Base-by-base conservation (phyloP, 2,797 vertebrate genomes). In the Heliangelus exortis region DNA sequence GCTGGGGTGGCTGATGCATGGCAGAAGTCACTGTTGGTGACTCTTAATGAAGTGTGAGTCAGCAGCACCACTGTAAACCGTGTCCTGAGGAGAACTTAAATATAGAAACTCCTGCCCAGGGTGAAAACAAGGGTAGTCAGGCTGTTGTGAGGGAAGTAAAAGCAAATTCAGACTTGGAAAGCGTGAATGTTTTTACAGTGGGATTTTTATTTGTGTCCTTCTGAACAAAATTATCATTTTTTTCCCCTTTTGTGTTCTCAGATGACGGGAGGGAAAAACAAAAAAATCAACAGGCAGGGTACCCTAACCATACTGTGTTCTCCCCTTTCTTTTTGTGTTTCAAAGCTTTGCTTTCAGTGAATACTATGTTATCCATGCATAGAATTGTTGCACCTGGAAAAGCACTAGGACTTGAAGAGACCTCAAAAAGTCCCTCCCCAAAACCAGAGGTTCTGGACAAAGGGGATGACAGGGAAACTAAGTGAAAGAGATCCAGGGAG, bases 1-100 rank as follows among this genome's bases (percentile, higher is more conserved):
- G 72, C 0, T 0, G 78, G 81, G 23, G 79, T 2, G 6, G 67
- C 73, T 85, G 88, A 47, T 75, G 90, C 66, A 86, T 77, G 50
- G 0, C 76, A 55, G 85, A 65, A 94, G 73, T 34, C 90, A 29
- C 91, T 14, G 61, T 50, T 51, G 50, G 92, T 84, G 92, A 91
- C 76, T 92, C 89, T 5, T 79, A 89, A 83, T 83, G 89, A 87
- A 83, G 89, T 3, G 87, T 92, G 87, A 96, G 76, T 93, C 95
- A 96, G 91, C 92, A 83, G 16, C 0, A 1, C 57, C 87, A 22
- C 76, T 68, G 53, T 45, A 75, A 93, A 68, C 54, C 25, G 18
- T 12, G 72, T 62, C 92, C 95, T 89, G 78, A 6, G 0, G 65
- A 82, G 81, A 47, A 11, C 57, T 87, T 57, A 58, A 87, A 92